These are phyloP conservation scores for Drosophila koepferae DNA, from an alignment of 2,888 invertebrate genomes.

Conservation along the genomic window DNA sequence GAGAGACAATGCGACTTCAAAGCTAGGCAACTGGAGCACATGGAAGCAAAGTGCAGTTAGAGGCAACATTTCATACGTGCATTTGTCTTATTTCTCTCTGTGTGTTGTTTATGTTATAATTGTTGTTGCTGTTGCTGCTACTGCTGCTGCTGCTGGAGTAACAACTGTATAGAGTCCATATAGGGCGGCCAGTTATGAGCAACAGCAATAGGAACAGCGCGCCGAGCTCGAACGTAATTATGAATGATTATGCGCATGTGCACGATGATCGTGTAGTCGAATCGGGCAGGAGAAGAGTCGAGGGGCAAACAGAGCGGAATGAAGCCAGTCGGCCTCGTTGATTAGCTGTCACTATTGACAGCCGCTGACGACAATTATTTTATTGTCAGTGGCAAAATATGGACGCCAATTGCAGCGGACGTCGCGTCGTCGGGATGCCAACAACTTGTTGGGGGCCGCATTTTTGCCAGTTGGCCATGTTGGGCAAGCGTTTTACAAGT, in stretches of 20 bases:
- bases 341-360: conserved; percentile 80
- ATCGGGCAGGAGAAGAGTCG: not conserved
- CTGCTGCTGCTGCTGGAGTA: conserved; percentile 18
- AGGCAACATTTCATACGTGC: conserved; percentile 14
- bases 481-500: conserved; percentile 75
- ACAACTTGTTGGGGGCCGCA: conserved; percentile 69
- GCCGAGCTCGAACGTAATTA: conserved; percentile 56
- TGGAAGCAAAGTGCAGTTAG: conserved; percentile 39
- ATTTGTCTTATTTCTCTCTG: not conserved
- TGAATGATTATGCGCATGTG: conserved; percentile 76
- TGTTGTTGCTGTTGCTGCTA: not conserved
- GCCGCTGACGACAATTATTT: conserved; percentile 56
- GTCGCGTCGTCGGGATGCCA: conserved; percentile 56
- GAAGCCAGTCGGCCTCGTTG: conserved; percentile 42
- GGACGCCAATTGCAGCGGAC: conserved; percentile 39
- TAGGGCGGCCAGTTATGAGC: conserved; percentile 56
- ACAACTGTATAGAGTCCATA: conserved; percentile 56
- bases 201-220: conserved; percentile 27
- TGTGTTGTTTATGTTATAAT: not conserved
- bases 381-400: conserved; percentile 44
- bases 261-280: conserved; percentile 51
- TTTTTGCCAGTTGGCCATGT: conserved; percentile 57
- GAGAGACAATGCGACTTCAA: conserved; percentile 23
- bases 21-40: conserved; percentile 25
- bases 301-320: conserved; percentile 4